Evolutionary conservation across 2,113 vertebrate genomes (phyloP), one percentile per base, ranked within the genome.

Genomic region (Pomatorhinus ruficollis): DNA sequence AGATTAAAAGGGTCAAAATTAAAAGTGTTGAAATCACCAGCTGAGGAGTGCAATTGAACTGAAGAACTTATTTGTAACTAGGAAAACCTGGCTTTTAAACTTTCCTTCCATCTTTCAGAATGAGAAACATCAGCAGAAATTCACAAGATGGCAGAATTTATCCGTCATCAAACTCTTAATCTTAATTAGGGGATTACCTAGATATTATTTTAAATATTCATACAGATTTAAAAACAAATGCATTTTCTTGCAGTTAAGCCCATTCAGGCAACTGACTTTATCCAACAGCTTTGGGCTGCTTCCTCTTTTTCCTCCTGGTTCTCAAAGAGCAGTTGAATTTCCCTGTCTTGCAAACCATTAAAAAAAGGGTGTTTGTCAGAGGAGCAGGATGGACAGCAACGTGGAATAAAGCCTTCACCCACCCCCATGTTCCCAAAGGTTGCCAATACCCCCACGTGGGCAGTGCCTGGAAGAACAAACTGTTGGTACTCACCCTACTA

Each of bases 401-500:
- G 10, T 0, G 5, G 5, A 30, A 44, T 0, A 4, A 59, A 66
- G 1, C 13, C 40, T 24, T 60, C 63, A 37, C 28, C 52, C 61
- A 25, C 57, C 15, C 52, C 50, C 21, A 3, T 2, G 14, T 11
- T 54, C 83, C 70, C 71, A 80, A 56, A 79, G 9, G 17, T 12
- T 44, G 12, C 28, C 74, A 44, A 15, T 3, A 23, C 16, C 45
- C 63, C 45, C 54, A 5, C 0, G 16, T 10, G 19, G 7, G 12
- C 47, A 57, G 52, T 31, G 22, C 10, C 45, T 31, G 19, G 20
- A 61, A 33, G 66, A 90, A 49, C 35, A 85, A 86, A 30, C 56
- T 2, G 21, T 39, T 5, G 25, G 75, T 97, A 98, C 99, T 99
- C 94, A 99, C 99, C 99, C 99, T 96, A 99, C 99, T 84, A 99